Evolutionary conservation across 2,797 vertebrate species (phyloP), one percentile per base, ranked within the genome.

Genomic region (Sarcoramphus papa): DNA sequence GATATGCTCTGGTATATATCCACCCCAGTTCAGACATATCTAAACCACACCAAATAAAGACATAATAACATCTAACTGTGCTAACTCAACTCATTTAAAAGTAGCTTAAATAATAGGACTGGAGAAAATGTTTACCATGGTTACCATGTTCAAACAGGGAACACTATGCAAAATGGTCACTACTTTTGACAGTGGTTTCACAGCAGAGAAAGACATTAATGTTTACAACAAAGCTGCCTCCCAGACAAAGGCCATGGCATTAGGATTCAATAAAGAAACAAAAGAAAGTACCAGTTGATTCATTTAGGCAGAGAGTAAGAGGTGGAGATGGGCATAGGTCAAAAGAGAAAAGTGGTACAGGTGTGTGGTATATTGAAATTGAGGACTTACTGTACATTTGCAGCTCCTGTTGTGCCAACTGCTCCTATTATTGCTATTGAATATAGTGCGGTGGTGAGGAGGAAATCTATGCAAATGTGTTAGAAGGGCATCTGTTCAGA

Each of bases 271-370:
- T 47, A 43, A 68, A 21, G 6, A 68, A 80, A 74, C 6, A 21
- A 14, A 54, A 41, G 10, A 56, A 47, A 8, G 10, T 41, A 20
- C 4, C 0, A 1, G 28, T 35, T 0, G 1, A 48, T 70, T 78
- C 1, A 54, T 86, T 79, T 75, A 57, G 76, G 27, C 33, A 74
- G 60, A 57, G 6, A n/a, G 5, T 43, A 70, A 77, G 72, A 40
- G 11, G 17, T 0, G 53, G 60, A 48, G 28, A 24, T 14, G 20
- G 40, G 10, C 10, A 23, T 21, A 69, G 12, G 3, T 40, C 14
- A 57, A 82, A 88, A 69, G 48, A 48, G 13, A 62, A n/a, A 63
- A 84, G 7, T 24, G 19, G 12, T 62, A 33, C 4, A 62, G 21
- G 35, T 74, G 15, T 40, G 21, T 40, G 23, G 12, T 45, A 6